Conservation (phyloP, 2,113 vertebrate genomes). For the Pterocles burchelli region DNA sequence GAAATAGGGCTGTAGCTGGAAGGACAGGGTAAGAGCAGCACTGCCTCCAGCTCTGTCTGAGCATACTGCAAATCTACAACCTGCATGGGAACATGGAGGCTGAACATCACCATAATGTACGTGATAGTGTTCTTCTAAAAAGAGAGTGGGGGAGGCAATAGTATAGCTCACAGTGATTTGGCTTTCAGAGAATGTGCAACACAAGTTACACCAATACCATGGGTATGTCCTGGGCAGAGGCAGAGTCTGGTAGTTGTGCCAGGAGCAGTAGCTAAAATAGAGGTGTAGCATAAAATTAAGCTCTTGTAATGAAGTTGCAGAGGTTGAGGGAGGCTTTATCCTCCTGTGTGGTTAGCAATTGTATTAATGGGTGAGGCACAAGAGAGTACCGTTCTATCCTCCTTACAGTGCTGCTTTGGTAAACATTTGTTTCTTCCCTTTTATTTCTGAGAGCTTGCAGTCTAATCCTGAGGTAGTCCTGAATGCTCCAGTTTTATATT, state of each 20-base stretch:
- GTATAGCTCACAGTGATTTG: neutral
- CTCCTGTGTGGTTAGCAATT: neutral
- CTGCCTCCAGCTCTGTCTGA: conserved; percentile 37
- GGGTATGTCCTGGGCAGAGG: neutral
- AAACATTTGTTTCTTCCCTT: neutral
- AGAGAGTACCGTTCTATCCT: neutral
- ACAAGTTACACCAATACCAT: neutral
- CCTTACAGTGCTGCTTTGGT: neutral
- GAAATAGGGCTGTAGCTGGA: neutral
- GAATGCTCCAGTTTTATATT: neutral
- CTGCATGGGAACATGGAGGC: neutral
- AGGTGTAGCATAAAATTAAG: neutral
- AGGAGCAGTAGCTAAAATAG: neutral
- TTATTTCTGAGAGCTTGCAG: neutral
- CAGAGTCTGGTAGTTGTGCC: neutral
- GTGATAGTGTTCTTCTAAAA: neutral
- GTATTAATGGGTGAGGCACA: neutral
- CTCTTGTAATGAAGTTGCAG: neutral
- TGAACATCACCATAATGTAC: neutral
- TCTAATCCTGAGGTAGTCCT: neutral
- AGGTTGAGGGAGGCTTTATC: neutral
- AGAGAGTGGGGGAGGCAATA: neutral
- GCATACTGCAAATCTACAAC: neutral
- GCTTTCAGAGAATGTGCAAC: neutral
- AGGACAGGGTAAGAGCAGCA: neutral